Evolutionary conservation across 92 coral and sea anemone species (phyloP), one percentile per base, ranked within the genome.

Genomic region (Pocillopora grandis): DNA sequence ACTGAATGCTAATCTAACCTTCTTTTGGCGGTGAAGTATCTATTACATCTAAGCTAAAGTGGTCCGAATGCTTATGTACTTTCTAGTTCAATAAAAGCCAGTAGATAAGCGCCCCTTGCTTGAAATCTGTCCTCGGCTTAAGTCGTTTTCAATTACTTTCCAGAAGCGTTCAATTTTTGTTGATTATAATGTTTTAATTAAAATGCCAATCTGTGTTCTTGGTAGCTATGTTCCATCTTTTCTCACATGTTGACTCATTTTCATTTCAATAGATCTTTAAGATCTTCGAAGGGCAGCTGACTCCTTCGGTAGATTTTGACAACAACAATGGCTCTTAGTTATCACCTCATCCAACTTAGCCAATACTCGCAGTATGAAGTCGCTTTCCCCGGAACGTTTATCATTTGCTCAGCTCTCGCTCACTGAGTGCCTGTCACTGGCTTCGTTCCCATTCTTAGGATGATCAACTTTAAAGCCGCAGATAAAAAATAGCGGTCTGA

Each of bases 1-100:
- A 76, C 57, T 27, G 78, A 63, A 77, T 63, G 71, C 15, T 33
- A 58, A 56, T 62, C 12, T 36, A 77, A 62, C 14, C 69, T 35
- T 61, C 63, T 52, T 14, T 75, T 20, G 21, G 33, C 52, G 52
- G 52, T 42, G 8, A 42, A 42, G 52, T 42, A 42, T 0, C 52
- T 42, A 42, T 3, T 3, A 42, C 52, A 7, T 42, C 52, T 42
- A 42, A 42, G 52, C 8, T 42, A 42, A 42, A 7, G 52, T 42
- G 52, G 3, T 42, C 14, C 14, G 17, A 4, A n/a, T 70, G 23
- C 14, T 21, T 36, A 19, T 21, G 57, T 70, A 17, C 57, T 35
- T 42, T 10, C 56, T 16, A 1, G 52, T 68, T 68, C 9, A 66
- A 66, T 35, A 9, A 70, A 37, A 15, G 55, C 56, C 10, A 37